Evolutionary conservation across 2,888 invertebrate species (phyloP).

Genomic region (Idaea straminata): DNA sequence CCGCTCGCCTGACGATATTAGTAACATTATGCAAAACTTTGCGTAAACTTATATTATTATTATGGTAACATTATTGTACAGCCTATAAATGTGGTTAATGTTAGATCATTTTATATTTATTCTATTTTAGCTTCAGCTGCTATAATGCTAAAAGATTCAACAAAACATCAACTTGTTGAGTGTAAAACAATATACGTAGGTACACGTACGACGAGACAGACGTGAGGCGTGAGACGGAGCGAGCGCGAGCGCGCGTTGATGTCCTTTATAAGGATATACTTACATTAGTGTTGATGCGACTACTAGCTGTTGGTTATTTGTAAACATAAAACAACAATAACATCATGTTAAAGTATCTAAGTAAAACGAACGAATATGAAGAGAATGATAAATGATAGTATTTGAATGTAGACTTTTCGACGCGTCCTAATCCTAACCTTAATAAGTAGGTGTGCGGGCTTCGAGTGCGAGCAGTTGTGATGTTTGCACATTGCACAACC

Average conservation of each 20-base stretch:
- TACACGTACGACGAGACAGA: background rate
- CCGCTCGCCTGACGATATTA: background rate
- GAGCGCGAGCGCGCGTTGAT: background rate
- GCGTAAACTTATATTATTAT: background rate
- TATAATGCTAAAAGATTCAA: too few species aligned
- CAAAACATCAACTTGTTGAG: too few species aligned
- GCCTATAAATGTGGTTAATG: background rate
- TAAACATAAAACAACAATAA: too few species aligned
- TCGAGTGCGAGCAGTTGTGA: too few species aligned
- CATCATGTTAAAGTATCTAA: too few species aligned
- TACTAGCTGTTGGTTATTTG: background rate
- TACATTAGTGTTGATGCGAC: background rate
- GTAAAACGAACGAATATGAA: too few species aligned
- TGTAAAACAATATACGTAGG: background rate
- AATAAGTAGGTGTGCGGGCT: too few species aligned
- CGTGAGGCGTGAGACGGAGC: too few species aligned
- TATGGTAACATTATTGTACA: background rate
- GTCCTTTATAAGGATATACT: background rate
- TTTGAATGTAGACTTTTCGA: too few species aligned
- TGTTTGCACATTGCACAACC: too few species aligned
- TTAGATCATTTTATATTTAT: background rate
- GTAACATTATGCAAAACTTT: background rate
- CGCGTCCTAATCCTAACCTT: too few species aligned
- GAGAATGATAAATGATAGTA: too few species aligned
- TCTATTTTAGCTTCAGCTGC: background rate